Percentiles rank a stretch among this genome's conserved stretches.
phyloP scores from a whole-genome alignment of 2,888 invertebrate genomes.

The Drosophila merina region DNA sequence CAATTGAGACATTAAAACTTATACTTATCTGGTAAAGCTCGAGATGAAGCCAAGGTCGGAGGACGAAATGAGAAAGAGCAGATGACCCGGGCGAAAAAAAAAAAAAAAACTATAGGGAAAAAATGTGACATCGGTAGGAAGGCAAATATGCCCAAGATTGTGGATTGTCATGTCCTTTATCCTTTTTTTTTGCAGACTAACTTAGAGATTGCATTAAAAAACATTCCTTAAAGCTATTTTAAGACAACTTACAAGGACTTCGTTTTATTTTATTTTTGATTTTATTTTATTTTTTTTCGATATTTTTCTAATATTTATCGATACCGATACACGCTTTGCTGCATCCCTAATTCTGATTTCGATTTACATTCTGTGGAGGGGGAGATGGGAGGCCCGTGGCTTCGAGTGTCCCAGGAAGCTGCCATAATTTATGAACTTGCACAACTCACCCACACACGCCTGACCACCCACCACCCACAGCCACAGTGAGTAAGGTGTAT shows the following conservation, averaged over 20 bases:
- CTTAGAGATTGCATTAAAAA: neutral
- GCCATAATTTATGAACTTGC: slow-evolving; percentile 60
- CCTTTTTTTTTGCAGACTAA: neutral
- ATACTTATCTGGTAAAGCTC: slow-evolving; percentile 34
- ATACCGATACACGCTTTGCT: neutral
- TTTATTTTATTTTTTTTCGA: neutral
- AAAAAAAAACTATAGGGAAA: neutral
- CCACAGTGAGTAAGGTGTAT: neutral
- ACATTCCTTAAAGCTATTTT: neutral
- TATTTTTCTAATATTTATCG: neutral
- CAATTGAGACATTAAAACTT: slow-evolving; percentile 53
- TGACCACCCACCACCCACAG: neutral
- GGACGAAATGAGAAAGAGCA: slow-evolving; percentile 14
- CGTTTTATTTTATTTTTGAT: neutral
- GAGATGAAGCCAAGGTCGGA: slow-evolving; percentile 1
- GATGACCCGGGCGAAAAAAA: slow-evolving; percentile 11
- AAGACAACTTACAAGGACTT: neutral
- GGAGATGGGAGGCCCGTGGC: slow-evolving; percentile 21
- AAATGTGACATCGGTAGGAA: slow-evolving; percentile 30
- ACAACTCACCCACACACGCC: slow-evolving; percentile 18
- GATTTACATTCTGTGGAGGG: slow-evolving; percentile 10
- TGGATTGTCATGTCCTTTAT: neutral
- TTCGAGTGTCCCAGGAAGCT: slow-evolving; percentile 46
- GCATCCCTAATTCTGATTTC: slow-evolving; percentile 7
- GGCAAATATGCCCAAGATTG: slow-evolving; percentile 8